These are phyloP conservation scores for Oenanthe oenanthe DNA, from an alignment of 2,113 vertebrate species.

Conservation along the genomic window DNA sequence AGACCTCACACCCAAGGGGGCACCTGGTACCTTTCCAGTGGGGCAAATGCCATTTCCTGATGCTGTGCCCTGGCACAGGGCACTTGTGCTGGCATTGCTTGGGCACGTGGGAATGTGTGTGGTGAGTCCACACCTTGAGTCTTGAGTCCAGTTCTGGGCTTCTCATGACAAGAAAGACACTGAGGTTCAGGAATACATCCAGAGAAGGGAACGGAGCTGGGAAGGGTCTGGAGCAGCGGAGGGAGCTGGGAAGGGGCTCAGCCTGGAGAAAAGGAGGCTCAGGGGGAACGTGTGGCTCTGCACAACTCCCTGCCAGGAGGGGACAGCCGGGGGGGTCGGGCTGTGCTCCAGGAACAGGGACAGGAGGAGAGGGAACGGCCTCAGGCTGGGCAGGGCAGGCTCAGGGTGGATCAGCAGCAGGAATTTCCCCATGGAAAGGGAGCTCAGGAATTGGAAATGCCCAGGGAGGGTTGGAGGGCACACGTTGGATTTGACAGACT, in stretches of 20 bases:
- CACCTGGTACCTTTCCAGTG: background rate
- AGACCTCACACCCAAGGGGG: background rate
- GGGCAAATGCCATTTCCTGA: background rate
- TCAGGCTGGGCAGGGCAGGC: background rate
- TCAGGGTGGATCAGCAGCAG: background rate
- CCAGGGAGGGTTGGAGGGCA: no score
- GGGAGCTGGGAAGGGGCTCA: background rate
- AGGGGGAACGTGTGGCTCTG: background rate
- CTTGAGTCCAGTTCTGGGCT: background rate
- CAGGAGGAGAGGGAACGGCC: background rate
- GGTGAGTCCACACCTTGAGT: background rate
- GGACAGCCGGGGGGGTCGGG: no score
- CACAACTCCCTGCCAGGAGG: background rate
- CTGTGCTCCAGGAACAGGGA: no score
- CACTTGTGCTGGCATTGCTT: background rate
- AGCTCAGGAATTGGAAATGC: fast-evolving
- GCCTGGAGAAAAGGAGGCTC: background rate
- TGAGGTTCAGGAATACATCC: background rate
- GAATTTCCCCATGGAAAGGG: background rate
- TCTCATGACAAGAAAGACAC: background rate
- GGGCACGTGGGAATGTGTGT: background rate
- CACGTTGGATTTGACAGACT: no score
- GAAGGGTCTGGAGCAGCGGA: fast-evolving
- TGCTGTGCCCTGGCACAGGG: background rate
- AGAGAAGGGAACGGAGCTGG: background rate